phyloP scores from a whole-genome alignment of 2,113 vertebrate genomes.

The Irena cyanogastra region DNA sequence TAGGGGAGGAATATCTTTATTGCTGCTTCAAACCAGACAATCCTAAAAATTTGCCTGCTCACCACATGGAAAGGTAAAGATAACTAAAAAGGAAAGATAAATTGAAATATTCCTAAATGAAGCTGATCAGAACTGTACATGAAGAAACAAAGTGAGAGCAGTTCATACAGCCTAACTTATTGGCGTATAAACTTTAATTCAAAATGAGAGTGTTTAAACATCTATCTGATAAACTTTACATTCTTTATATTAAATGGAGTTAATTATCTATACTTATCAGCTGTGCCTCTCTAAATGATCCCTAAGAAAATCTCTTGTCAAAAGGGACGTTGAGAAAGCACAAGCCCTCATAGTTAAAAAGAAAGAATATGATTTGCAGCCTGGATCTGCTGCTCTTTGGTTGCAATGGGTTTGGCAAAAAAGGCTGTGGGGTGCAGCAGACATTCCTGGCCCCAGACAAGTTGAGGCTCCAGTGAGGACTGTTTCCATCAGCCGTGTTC shows the following conservation, averaged over 20 bases:
- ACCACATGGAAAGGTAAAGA: neutral
- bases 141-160: neutral
- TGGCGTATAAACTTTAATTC: neutral
- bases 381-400: neutral
- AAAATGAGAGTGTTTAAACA: neutral
- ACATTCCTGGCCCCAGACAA: neutral
- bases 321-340: neutral
- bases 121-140: neutral
- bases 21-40: neutral
- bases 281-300: neutral
- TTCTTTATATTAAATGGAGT: neutral
- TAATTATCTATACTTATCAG: neutral
- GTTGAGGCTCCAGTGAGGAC: neutral
- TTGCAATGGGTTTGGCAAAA: neutral
- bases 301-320: neutral
- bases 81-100: neutral
- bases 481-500: accelerated
- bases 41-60: neutral
- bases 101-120: neutral
- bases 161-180: neutral
- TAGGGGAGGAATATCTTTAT: neutral
- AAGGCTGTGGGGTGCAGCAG: neutral
- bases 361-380: neutral
- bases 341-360: neutral
- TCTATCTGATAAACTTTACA: neutral